Evolutionary conservation across 2,113 vertebrate species (phyloP).

Genomic region (Otis tarda): DNA sequence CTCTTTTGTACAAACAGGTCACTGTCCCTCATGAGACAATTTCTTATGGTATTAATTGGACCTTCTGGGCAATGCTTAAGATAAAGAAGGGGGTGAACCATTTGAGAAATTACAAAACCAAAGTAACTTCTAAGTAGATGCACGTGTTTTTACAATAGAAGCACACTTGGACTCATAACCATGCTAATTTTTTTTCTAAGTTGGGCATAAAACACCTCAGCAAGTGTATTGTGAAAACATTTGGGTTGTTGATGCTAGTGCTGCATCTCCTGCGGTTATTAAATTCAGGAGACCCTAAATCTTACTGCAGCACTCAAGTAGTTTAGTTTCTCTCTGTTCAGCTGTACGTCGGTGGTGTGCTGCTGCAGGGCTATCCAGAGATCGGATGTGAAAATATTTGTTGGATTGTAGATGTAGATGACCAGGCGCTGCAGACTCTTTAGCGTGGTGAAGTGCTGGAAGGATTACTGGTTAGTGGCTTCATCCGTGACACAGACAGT

Average conservation of each 20-base stretch:
- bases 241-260: neutral
- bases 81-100: neutral
- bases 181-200: neutral
- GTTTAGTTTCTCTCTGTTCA: neutral
- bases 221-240: neutral
- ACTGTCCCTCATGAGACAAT: neutral
- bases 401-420: neutral
- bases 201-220: neutral
- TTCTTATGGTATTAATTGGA: neutral
- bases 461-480: neutral
- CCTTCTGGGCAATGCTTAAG: neutral
- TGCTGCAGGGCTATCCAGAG: neutral
- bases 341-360: neutral
- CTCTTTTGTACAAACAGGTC: neutral
- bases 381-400: neutral
- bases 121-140: neutral
- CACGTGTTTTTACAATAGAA: neutral
- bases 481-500: too few species aligned
- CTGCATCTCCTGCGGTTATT: neutral
- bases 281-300: neutral
- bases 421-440: neutral
- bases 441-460: neutral
- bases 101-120: neutral
- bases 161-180: neutral
- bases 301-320: neutral